phyloP scores from a whole-genome alignment of 2,113 vertebrate genomes.

The Apeltes quadracus region DNA sequence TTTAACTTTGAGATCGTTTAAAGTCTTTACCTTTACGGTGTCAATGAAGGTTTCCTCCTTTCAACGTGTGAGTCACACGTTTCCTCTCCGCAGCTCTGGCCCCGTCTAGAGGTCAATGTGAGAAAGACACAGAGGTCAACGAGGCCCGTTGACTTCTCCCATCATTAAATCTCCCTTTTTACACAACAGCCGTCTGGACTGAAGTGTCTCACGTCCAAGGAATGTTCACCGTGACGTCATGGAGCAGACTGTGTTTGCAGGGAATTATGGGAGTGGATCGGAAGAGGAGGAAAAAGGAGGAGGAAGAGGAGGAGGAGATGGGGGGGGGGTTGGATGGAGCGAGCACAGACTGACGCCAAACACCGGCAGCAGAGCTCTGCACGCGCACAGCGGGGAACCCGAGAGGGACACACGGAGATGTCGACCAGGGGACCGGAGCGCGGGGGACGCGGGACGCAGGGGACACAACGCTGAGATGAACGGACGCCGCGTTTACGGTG shows the following conservation, averaged over 20 bases:
- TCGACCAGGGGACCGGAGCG: conserved; percentile 5
- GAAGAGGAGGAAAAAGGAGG: conserved; percentile 1
- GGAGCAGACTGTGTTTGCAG: conserved; percentile 7
- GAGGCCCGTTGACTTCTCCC: conserved; percentile 13
- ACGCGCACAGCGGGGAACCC: conserved; percentile 25
- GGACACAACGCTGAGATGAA: conserved; percentile 37
- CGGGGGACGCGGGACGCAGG: not conserved
- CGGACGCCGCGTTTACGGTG: not conserved
- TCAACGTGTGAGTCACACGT: not conserved
- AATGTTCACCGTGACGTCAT: conserved; percentile 43
- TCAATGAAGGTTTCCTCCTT: not conserved
- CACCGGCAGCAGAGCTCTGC: conserved; percentile 44
- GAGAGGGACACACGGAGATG: conserved; percentile 29
- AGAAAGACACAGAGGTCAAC: conserved; percentile 5
- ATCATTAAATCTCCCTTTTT: conserved; percentile 5
- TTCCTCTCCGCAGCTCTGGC: not conserved
- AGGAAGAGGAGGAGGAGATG: not conserved
- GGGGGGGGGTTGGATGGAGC: conserved; percentile 26
- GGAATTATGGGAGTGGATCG: conserved; percentile 54
- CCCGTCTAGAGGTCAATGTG: conserved; percentile 24
- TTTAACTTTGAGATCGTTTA: not conserved
- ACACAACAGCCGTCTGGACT: not conserved
- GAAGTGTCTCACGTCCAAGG: not conserved
- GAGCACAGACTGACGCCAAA: conserved; percentile 34
- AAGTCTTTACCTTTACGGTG: not conserved